phyloP scores from a whole-genome alignment of 2,113 vertebrate species.

The Vireo altiloquus region DNA sequence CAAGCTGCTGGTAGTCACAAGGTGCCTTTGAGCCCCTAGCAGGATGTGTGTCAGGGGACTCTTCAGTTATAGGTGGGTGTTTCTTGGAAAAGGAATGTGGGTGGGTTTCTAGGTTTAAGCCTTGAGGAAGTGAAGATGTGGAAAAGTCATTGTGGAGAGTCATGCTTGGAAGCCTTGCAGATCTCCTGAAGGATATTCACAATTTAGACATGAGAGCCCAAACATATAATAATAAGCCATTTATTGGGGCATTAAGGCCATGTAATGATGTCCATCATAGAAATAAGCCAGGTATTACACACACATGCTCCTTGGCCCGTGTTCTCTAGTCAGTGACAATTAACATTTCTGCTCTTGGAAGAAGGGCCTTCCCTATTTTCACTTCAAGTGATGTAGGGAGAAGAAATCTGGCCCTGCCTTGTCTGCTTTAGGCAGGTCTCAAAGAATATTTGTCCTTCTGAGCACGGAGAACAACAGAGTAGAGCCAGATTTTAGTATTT shows the following conservation, averaged over 20 bases:
- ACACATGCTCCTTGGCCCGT: fast-evolving
- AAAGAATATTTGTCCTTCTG: not conserved
- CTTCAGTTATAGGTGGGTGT: not conserved
- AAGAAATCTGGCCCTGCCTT: not conserved
- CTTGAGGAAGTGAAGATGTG: not conserved
- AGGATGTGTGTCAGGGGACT: not conserved
- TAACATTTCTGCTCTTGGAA: not conserved
- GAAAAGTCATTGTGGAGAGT: not conserved
- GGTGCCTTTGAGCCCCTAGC: not conserved
- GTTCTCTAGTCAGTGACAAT: not conserved
- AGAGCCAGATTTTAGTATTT: not conserved
- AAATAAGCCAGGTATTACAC: not conserved
- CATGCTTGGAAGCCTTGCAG: not conserved
- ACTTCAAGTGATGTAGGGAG: not conserved
- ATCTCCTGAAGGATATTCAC: not conserved
- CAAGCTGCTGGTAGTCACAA: not conserved
- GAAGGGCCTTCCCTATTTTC: not conserved
- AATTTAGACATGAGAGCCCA: not conserved
- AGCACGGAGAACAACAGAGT: not conserved
- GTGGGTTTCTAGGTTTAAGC: not conserved
- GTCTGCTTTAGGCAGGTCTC: not conserved
- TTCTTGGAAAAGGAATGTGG: not conserved
- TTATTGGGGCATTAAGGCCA: not conserved
- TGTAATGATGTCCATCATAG: not conserved
- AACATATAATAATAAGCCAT: not conserved